Conservation (phyloP, 2,888 invertebrate genomes). For the Esperia sulphurella region DNA sequence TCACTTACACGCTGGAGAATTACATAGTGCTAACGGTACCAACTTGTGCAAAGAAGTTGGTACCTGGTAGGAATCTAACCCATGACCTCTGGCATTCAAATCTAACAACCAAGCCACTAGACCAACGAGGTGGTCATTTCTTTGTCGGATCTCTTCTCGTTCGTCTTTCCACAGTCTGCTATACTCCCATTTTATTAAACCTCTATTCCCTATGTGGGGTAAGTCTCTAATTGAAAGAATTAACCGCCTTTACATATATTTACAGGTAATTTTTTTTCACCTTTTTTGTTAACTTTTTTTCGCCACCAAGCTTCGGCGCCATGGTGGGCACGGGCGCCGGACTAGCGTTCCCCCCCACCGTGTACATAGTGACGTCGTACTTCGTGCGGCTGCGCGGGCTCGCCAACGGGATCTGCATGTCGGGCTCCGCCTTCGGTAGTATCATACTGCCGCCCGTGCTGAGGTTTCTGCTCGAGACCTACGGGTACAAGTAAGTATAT, state of each 20-base stretch:
- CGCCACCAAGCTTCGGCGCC: slow-evolving; percentile 84
- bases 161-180: no score
- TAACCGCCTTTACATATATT: neutral
- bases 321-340: slow-evolving; percentile 92
- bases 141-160: no score
- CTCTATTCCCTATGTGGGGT: no score
- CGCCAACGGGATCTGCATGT: slow-evolving; percentile 93
- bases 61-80: no score
- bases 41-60: no score
- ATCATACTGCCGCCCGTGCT: slow-evolving; percentile 90
- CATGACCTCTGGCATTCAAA: no score
- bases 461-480: slow-evolving; percentile 83
- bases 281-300: slow-evolving; percentile 14
- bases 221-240: no score
- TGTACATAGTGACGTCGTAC: slow-evolving; percentile 93
- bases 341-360: slow-evolving; percentile 91
- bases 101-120: no score
- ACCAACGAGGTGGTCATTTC: no score
- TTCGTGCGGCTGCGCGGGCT: slow-evolving; percentile 88
- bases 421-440: slow-evolving; percentile 91
- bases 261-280: neutral
- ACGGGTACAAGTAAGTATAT: slow-evolving; percentile 84
- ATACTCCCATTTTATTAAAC: no score
- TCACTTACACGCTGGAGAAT: no score
- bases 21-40: no score